Conservation (phyloP, 2,113 vertebrate genomes). For the Bambusicola thoracicus region DNA sequence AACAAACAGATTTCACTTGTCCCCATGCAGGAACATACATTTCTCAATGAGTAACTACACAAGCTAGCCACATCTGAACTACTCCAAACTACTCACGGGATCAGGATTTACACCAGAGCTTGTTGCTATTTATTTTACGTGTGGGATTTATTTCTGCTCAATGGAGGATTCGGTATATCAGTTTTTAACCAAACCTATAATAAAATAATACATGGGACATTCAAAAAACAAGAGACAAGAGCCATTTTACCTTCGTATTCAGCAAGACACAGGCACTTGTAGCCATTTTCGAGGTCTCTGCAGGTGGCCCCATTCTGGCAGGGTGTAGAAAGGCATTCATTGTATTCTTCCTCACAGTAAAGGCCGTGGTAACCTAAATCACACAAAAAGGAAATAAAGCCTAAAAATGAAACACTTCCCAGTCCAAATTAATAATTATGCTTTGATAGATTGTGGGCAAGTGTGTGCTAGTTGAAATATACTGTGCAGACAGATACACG, state of each 20-base stretch:
- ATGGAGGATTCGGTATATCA: not conserved
- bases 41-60: not conserved
- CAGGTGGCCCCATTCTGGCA: constrained; percentile 96
- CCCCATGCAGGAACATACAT: not conserved
- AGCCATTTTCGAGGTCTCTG: constrained; percentile 89
- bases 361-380: constrained; percentile 92
- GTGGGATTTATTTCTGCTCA: not conserved
- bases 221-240: not conserved
- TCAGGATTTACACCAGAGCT: not conserved
- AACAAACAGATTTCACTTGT: not conserved
- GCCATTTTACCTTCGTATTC: constrained; percentile 88
- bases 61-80: not conserved
- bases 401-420: not conserved
- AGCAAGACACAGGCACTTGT: constrained; percentile 89
- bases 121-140: not conserved
- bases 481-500: not conserved
- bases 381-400: not conserved
- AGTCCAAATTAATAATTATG: not conserved
- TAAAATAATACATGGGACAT: not conserved
- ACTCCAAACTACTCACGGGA: not conserved
- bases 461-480: not conserved
- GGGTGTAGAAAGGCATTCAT: constrained; percentile 93
- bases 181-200: not conserved
- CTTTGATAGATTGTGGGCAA: not conserved
- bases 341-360: constrained; percentile 97